Evolutionary conservation across 2,113 vertebrate species (phyloP), one percentile per base, ranked within the genome.

Genomic region (Oryzias celebensis): DNA sequence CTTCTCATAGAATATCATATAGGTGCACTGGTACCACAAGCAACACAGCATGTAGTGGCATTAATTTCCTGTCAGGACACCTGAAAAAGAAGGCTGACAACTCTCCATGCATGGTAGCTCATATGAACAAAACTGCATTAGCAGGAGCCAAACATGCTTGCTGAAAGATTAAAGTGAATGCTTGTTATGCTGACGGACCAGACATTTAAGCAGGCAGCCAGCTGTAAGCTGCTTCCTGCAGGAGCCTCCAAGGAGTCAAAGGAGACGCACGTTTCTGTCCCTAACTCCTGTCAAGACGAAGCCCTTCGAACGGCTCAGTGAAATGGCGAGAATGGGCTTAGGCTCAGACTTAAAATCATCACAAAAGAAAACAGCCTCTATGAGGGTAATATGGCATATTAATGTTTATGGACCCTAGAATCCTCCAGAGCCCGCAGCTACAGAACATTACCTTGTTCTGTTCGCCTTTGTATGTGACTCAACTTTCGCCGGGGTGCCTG

Each of bases 401-500:
- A 80, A 87, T 79, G 78, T 86, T 84, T 79, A 87, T 80, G 73
- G 80, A 76, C 62, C 76, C 68, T 68, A 65, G 60, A 64, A 78
- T 70, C 55, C 68, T 41, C 57, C 23, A 47, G 18, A 60, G 77
- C 73, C 73, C 74, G 48, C 28, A 56, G 80, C 82, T 59, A 64
- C 62, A 68, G 43, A n/a, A 66, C 63, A 77, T 74, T 80, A 71
- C 68, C 68, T 54, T 61, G 45, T 56, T 47, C 50, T 64, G 55
- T 69, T 77, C 45, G 42, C 55, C 71, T 68, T 52, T 64, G 51
- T 50, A n/a, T 68, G 23, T 54, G 62, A 67, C 68, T 67, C 2
- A 16, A 28, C 17, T 28, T 66, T 44, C 44, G 60, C 45, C 36
- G 2, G 13, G 51, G 44, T 42, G 58, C 49, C 58, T 55, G 49